phyloP scores from a whole-genome alignment of 2,797 vertebrate genomes.

The Gila robusta region DNA sequence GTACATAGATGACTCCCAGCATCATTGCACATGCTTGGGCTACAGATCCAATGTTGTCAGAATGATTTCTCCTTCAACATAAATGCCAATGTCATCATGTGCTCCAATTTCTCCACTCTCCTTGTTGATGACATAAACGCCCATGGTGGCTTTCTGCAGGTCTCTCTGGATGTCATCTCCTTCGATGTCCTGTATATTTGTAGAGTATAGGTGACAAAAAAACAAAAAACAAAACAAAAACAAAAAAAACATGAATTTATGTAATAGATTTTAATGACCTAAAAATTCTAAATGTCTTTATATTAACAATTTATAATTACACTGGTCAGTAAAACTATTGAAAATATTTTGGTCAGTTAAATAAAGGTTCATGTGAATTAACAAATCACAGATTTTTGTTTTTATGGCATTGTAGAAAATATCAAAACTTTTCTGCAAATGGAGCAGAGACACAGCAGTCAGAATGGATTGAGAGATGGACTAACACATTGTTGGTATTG shows the following conservation, averaged over 20 bases:
- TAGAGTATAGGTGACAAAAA: background rate
- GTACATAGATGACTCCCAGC: too few species aligned
- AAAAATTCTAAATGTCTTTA: background rate
- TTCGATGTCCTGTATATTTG: slow-evolving; percentile 11
- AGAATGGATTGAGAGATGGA: slow-evolving; percentile 5
- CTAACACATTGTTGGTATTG: slow-evolving; percentile 17
- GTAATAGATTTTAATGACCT: background rate
- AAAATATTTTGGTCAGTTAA: background rate
- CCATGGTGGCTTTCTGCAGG: background rate
- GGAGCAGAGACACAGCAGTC: background rate
- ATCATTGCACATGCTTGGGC: slow-evolving; percentile 19
- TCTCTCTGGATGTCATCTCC: background rate
- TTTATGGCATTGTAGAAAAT: background rate
- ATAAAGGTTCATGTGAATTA: background rate
- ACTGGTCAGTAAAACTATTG: background rate
- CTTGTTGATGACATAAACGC: slow-evolving; percentile 12
- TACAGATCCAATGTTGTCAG: slow-evolving; percentile 29
- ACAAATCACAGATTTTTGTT: background rate
- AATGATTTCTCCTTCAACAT: slow-evolving; percentile 28
- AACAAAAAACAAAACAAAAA: background rate
- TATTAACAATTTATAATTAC: background rate
- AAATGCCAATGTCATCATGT: slow-evolving; percentile 26
- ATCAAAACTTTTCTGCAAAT: background rate
- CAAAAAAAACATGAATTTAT: too few species aligned
- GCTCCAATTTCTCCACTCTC: slow-evolving; percentile 2